Conservation (phyloP, 2,113 vertebrate genomes). For the Lophotis ruficrista region DNA sequence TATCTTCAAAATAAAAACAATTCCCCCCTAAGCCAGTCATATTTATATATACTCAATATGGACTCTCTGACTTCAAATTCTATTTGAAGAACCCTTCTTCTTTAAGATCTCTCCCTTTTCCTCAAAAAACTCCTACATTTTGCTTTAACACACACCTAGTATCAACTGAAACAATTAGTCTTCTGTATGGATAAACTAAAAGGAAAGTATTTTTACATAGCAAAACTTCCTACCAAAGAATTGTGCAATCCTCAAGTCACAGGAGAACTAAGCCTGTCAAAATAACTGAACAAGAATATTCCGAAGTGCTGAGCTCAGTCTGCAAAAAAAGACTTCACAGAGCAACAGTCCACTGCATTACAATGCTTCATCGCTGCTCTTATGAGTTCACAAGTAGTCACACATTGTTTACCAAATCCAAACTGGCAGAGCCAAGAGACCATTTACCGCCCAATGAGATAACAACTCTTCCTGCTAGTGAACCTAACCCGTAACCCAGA, state of each 20-base stretch:
- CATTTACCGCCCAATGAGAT: background rate
- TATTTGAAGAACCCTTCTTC: background rate
- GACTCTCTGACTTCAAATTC: background rate
- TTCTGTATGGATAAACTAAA: background rate
- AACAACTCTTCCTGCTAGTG: background rate
- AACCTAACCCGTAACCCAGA: background rate
- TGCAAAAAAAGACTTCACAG: background rate
- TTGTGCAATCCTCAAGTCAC: background rate
- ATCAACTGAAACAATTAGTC: background rate
- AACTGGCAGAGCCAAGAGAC: background rate
- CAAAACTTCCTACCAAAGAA: background rate
- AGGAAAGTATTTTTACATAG: background rate
- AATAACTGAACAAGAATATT: background rate
- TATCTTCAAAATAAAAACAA: background rate
- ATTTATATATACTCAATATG: background rate
- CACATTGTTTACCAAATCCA: background rate
- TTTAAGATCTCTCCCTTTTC: background rate
- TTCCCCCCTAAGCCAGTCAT: background rate
- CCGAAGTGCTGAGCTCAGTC: background rate
- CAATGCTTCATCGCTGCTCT: background rate
- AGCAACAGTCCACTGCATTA: background rate
- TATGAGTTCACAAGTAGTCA: accelerated
- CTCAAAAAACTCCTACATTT: accelerated
- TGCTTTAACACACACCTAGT: background rate
- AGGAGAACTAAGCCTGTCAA: background rate